phyloP scores from a whole-genome alignment of 2,888 invertebrate species.

The Plebejus argus region DNA sequence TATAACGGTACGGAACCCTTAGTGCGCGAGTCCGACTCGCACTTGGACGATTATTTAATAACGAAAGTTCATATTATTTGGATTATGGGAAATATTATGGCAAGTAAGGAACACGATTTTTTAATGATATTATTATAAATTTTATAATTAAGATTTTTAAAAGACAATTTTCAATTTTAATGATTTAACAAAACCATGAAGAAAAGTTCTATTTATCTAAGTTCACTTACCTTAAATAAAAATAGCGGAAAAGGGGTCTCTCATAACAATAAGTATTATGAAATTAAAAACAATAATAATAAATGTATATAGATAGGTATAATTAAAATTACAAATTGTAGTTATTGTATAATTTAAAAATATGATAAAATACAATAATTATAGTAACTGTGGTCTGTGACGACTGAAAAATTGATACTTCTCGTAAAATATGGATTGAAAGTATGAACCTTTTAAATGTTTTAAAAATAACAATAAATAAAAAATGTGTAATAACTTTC shows the following conservation, averaged over 20 bases:
- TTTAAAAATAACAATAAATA: neutral
- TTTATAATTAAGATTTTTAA: too few species aligned
- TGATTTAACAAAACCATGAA: too few species aligned
- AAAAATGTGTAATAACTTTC: conserved; percentile 31
- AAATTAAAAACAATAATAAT: neutral
- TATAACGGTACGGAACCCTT: too few species aligned
- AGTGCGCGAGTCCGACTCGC: too few species aligned
- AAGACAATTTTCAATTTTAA: too few species aligned
- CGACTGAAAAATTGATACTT: neutral
- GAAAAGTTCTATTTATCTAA: too few species aligned
- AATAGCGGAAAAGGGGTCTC: neutral
- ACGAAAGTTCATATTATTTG: too few species aligned
- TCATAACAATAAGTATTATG: neutral
- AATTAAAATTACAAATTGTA: neutral
- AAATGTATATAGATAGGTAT: neutral
- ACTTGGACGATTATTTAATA: too few species aligned
- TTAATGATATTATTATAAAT: too few species aligned
- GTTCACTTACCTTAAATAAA: neutral
- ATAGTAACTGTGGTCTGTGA: neutral
- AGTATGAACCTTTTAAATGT: neutral
- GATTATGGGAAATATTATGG: too few species aligned
- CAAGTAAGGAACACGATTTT: too few species aligned
- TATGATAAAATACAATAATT: neutral
- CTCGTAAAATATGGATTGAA: neutral
- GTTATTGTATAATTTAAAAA: neutral